Evolutionary conservation across 2,797 vertebrate genomes (phyloP), one percentile per base, ranked within the genome.

Genomic region (Helarctos malayanus): DNA sequence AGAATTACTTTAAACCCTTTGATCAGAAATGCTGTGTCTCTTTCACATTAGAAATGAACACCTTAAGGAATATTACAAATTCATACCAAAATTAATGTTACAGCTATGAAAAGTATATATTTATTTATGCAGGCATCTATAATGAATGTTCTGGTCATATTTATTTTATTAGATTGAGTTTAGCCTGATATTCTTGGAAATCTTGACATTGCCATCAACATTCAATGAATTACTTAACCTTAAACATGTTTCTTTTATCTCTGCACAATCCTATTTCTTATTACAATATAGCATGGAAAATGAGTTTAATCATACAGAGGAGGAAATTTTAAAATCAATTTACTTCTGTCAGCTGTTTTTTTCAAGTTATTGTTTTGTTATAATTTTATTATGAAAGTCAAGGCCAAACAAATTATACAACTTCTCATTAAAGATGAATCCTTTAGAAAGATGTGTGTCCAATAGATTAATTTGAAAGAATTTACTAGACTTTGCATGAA

Each of bases 81-180:
- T 82, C n/a, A 35, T 45, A 83, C 49, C 1, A 97, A 98, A 98
- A 96, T 78, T 80, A 94, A 91, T 94, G 2, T 45, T 98, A 45
- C 69, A 98, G 7, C 21, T 95, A 57, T 96, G 7, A 80, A 97
- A 2, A 23, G 0, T 29, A 56, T 56, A 54, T 91, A 79, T 96
- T 96, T 98, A 96, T 91, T 96, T 96, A 95, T 98, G 35, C 14
- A 96, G 5, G 4, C 63, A 97, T 98, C 21, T 78, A 95, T 97
- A 98, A 97, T 97, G 9, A 45, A 95, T 96, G 5, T 13, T 18
- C 35, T 97, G 57, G 59, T 52, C 69, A 79, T 95, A 82, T 94
- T 96, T 97, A 96, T 95, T 86, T 93, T 94, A 92, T 98, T 97
- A 97, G 57, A 80, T 96, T 98, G 94, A 97, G 88, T 82, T 98